Evolutionary conservation across 2,797 vertebrate genomes (phyloP), one percentile per base, ranked within the genome.

Genomic region (Mus caroli): DNA sequence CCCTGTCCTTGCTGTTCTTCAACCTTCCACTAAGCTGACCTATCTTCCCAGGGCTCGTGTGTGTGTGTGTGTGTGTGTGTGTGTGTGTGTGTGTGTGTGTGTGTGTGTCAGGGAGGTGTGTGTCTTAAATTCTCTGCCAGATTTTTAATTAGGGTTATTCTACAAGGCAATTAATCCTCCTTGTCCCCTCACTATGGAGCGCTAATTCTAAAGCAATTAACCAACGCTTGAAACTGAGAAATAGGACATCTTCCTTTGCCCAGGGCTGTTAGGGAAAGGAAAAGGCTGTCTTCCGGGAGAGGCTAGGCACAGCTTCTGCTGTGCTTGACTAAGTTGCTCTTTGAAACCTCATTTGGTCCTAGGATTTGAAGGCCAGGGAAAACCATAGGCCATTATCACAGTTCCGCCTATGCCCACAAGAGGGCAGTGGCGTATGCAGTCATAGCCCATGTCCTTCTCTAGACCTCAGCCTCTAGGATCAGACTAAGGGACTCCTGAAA

Each of bases 331-430:
- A 60, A 82, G 54, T 17, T 9, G 0, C 46, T 8, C 58, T 83
- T 26, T 11, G 43, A 67, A 69, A 77, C 54, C 34, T 78, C 10
- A 4, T 34, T 82, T 46, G 6, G 9, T 26, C 67, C 69, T 20
- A 17, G 52, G 14, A 1, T 77, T n/a, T 77, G 43, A 37, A 31
- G 22, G 77, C 54, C 54, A 22, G 34, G 12, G 34, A 85, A 56
- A 37, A 34, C 2, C 3, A 0, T 69, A n/a, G 12, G 43, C 26
- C 40, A 19, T 17, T 0, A 0, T 4, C 50, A 20, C 22, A 54
- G 58, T n/a, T n/a, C 28, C 6, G 26, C 46, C n/a, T 2, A 2
- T 12, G 56, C 92, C 97, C 97, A 97, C 96, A 64, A 97, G 97
- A 80, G 96, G 97, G 96, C 97, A 93, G 92, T 40, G 5, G 75